Percentiles rank a stretch among this genome's conserved stretches.
phyloP scores from a whole-genome alignment of 2,888 invertebrate genomes.

The Artemia sinica region DNA sequence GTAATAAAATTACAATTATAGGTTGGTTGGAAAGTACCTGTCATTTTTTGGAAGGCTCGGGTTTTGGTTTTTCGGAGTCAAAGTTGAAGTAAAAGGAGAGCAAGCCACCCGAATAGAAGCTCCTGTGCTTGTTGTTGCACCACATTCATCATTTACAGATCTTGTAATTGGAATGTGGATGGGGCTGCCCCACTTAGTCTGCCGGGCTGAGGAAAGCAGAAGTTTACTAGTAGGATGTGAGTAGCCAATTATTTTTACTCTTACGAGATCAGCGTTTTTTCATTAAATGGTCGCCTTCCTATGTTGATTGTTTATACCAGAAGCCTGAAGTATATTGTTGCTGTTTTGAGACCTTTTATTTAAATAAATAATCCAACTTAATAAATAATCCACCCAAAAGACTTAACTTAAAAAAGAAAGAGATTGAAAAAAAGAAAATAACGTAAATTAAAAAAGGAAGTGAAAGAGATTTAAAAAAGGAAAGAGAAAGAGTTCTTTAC shows the following conservation, averaged over 20 bases:
- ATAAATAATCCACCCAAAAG: too few relatives aligned
- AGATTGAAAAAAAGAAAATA: too few relatives aligned
- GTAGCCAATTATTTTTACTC: neutral
- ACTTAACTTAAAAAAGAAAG: too few relatives aligned
- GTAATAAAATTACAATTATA: neutral
- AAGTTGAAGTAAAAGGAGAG: slow-evolving; percentile 53
- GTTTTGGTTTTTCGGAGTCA: slow-evolving; percentile 31
- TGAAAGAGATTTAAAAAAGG: too few relatives aligned
- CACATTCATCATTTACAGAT: slow-evolving; percentile 82
- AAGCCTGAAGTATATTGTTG: too few relatives aligned
- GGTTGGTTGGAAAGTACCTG: slow-evolving; percentile 4
- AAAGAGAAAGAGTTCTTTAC: too few relatives aligned
- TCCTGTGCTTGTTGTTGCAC: slow-evolving; percentile 67
- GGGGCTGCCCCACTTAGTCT: slow-evolving; percentile 56
- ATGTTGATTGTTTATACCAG: too few relatives aligned
- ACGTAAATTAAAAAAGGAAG: too few relatives aligned
- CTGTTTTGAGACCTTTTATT: too few relatives aligned
- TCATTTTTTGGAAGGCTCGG: slow-evolving; percentile 17
- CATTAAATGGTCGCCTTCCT: too few relatives aligned
- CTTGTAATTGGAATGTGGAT: slow-evolving; percentile 40
- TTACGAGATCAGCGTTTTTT: too few relatives aligned
- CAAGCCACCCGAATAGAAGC: slow-evolving; percentile 50
- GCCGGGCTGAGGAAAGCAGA: slow-evolving; percentile 47
- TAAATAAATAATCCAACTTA: too few relatives aligned
- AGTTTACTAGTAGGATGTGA: neutral